phyloP scores from a whole-genome alignment of 2,888 invertebrate genomes.

The Bellardia pandia region DNA sequence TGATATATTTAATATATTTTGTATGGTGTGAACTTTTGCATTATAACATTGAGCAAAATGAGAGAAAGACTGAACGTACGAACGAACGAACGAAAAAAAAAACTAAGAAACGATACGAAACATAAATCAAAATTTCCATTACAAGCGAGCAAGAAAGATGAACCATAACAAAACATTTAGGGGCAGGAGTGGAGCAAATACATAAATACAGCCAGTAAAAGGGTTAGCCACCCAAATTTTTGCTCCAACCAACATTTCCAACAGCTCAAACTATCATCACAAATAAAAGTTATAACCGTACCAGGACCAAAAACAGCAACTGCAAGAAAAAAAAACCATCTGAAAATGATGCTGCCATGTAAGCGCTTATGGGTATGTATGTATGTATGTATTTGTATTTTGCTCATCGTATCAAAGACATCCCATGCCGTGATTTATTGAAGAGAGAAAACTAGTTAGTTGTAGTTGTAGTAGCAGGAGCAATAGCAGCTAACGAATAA shows the following conservation, averaged over 20 bases:
- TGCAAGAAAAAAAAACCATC: slow-evolving; percentile 14
- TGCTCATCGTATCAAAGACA: slow-evolving; percentile 80
- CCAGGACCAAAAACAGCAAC: slow-evolving; percentile 57
- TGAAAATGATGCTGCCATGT: slow-evolving; percentile 41
- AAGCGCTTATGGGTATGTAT: not conserved
- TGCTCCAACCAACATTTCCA: slow-evolving; percentile 19
- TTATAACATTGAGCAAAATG: slow-evolving; percentile 76
- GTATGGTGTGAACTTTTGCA: slow-evolving; percentile 80
- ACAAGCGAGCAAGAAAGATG: slow-evolving; percentile 78
- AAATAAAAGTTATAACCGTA: slow-evolving; percentile 61
- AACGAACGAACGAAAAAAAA: slow-evolving; percentile 18
- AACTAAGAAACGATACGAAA: slow-evolving; percentile 34
- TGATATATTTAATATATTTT: slow-evolving; percentile 71
- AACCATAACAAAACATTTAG: slow-evolving; percentile 75
- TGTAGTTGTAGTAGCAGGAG: slow-evolving; percentile 60
- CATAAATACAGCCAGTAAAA: slow-evolving; percentile 2
- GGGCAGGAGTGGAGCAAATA: slow-evolving; percentile 29
- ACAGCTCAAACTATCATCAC: slow-evolving; percentile 69
- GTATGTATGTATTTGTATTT: slow-evolving; percentile 30
- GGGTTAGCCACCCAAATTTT: slow-evolving; percentile 33
- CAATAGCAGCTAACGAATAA: slow-evolving; percentile 64
- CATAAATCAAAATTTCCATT: slow-evolving; percentile 84
- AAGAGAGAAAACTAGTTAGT: slow-evolving; percentile 69
- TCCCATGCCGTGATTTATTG: slow-evolving; percentile 83
- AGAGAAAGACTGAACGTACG: slow-evolving; percentile 48